phyloP scores from a whole-genome alignment of 2,113 vertebrate species.

The Mirounga angustirostris region DNA sequence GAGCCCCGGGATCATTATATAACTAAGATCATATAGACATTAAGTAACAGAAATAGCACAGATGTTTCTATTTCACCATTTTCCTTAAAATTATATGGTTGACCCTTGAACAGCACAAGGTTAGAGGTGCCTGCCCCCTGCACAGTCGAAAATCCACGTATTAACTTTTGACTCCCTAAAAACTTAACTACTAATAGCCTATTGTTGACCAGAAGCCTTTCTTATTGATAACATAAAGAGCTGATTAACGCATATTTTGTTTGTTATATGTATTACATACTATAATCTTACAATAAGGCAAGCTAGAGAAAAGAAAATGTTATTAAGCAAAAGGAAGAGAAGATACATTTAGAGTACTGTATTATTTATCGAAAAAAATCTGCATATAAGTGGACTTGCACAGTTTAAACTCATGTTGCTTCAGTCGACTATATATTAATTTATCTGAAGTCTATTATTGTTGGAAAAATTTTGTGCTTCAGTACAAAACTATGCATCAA shows the following conservation, averaged over 20 bases:
- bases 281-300: background rate
- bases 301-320: background rate
- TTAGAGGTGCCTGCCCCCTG: background rate
- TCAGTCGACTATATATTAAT: background rate
- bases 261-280: background rate
- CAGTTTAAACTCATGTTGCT: background rate
- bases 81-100: background rate
- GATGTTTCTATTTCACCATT: background rate
- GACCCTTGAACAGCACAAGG: background rate
- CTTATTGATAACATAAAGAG: background rate
- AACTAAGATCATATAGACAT: no score
- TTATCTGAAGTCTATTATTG: background rate
- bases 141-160: background rate
- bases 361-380: background rate
- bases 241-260: background rate
- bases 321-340: background rate
- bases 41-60: no score
- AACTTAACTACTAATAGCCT: background rate
- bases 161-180: background rate
- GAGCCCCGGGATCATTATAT: no score
- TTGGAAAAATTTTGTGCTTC: background rate
- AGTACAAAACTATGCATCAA: background rate
- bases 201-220: background rate
- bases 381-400: background rate
- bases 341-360: background rate